Percentiles rank a stretch among this genome's conserved stretches.
These are phyloP conservation scores for Corythoichthys intestinalis DNA, from an alignment of 2,113 vertebrate genomes.

Conservation along the genomic window DNA sequence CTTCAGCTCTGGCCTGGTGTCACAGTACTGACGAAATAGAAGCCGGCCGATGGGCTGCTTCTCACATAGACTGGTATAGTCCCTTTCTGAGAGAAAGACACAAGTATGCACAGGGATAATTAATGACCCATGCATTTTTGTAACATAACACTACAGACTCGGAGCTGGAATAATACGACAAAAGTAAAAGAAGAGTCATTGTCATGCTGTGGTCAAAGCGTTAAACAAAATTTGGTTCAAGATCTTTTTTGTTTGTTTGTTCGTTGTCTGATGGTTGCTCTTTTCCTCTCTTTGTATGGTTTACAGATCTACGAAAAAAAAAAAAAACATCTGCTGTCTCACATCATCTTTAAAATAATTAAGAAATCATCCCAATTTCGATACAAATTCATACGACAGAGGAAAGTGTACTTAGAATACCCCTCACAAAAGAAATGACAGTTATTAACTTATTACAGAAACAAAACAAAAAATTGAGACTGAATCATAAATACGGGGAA, in stretches of 20 bases:
- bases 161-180: not conserved
- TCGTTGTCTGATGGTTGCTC: not conserved
- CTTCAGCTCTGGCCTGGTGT: conserved; percentile 77
- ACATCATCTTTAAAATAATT: not conserved
- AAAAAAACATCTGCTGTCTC: not conserved
- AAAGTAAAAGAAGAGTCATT: not conserved
- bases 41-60: conserved; percentile 88
- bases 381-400: not conserved
- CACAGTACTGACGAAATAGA: conserved; percentile 89
- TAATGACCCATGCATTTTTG: not conserved
- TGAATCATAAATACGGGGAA: too few species aligned
- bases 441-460: conserved; percentile 1
- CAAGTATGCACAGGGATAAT: not conserved
- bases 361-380: not conserved
- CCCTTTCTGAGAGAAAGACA: conserved; percentile 71
- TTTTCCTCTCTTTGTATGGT: not conserved
- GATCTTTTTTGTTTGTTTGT: not conserved
- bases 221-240: not conserved
- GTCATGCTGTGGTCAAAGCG: not conserved
- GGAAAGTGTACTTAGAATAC: not conserved
- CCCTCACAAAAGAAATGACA: not conserved
- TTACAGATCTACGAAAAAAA: not conserved
- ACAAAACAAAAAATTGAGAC: not conserved
- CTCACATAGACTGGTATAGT: conserved; percentile 85
- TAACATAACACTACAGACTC: not conserved